phyloP scores from a whole-genome alignment of 2,113 vertebrate genomes.

The Puffinus mauretanicus region DNA sequence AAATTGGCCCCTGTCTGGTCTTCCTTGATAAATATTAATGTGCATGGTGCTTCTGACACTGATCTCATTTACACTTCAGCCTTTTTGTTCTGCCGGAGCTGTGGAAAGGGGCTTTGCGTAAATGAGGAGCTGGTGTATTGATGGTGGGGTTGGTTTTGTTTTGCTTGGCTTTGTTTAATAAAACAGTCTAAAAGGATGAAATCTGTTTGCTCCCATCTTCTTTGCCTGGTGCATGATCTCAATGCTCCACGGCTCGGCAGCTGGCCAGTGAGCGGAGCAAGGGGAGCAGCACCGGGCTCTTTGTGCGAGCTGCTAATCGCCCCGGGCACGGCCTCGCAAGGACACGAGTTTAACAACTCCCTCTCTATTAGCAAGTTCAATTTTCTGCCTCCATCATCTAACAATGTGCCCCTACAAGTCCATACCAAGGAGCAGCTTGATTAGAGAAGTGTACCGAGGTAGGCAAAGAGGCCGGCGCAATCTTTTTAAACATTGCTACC shows the following conservation, averaged over 20 bases:
- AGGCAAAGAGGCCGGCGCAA: background rate
- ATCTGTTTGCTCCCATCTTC: background rate
- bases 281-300: background rate
- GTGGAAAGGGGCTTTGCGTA: background rate
- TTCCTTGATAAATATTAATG: constrained; percentile 13
- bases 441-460: rapidly evolving
- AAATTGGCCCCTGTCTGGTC: background rate
- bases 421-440: background rate
- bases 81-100: background rate
- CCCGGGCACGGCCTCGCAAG: rapidly evolving
- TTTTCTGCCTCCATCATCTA: background rate
- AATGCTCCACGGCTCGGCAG: rapidly evolving
- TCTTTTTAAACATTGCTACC: background rate
- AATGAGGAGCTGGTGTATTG: background rate
- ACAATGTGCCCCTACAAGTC: background rate
- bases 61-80: background rate
- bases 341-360: background rate
- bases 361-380: background rate
- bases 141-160: background rate
- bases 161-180: constrained; percentile 45
- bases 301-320: background rate
- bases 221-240: background rate
- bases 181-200: background rate
- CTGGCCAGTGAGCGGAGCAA: rapidly evolving
- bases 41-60: background rate